Base-by-base conservation (phyloP, 2,888 invertebrate genomes). In the Ashinkailepas kermadecensis region DNA sequence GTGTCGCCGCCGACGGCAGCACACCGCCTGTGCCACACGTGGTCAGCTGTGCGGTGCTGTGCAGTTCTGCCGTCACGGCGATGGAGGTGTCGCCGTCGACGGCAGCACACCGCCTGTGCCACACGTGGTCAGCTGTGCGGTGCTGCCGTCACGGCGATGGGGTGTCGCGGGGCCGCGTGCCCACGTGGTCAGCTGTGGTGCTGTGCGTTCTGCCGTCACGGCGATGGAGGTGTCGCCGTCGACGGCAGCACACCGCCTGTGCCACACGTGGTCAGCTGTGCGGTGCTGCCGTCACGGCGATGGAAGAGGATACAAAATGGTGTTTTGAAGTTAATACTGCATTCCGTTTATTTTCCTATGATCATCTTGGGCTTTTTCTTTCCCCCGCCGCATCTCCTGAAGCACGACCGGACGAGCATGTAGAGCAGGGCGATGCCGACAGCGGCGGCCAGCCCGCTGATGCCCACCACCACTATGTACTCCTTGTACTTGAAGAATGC, bases 401-500 rank as follows among this genome's bases (percentile, higher is more conserved):
- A 62, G 64, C 78, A 81, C 10, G n/a, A 13, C 59, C n/a, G 59
- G 23, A 12, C 9, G 62, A 54, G 56, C 23, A 58, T 62, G 64
- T 82, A 80, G 56, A 82, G 39, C 21, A 74, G 74, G 13, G 54
- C 54, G 23, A 78, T 1, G 86, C 85, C 59, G 39, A 86, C 85
- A 12, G 81, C 82, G n/a, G 89, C 84, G 57, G 89, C 87, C 15
- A 88, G 67, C 57, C 11, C 57, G 15, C 89, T 85, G 80, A 88
- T 86, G 8, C 88, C 88, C 1, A 89, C 82, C 82, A 91, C 86
- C 85, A 89, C 86, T 9, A 89, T 85, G 84, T 89, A 89, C 82
- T 89, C 88, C 84, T 89, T 88, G 84, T 89, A 88, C 83, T 87
- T 87, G 15, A 89, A 83, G 83, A 88, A 87, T 3, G 89, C 84